Percentiles rank a stretch among this genome's conserved stretches.
Evolutionary conservation across 37 sponge, comb jelly and placozoan genomes (phyloP).

Genomic region (Trichoplax adhaerens): DNA sequence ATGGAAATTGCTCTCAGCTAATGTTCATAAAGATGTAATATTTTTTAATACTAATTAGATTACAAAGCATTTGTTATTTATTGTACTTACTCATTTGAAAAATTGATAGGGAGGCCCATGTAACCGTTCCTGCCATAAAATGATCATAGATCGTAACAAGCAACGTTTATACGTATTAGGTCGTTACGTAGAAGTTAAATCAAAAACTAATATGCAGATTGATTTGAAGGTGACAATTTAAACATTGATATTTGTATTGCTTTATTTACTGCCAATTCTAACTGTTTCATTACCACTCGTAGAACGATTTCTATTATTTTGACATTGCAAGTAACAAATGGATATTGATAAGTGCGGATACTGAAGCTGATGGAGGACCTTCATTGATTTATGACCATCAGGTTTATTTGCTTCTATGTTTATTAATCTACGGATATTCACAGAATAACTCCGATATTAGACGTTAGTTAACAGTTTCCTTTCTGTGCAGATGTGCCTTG

Average conservation of each 20-base stretch:
- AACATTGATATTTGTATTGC: too few species aligned
- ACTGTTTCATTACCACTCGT: background rate
- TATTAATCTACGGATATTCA: background rate
- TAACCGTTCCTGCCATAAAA: slow-evolving; percentile 56
- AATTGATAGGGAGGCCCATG: slow-evolving; percentile 34
- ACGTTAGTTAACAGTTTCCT: background rate
- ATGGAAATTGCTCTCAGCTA: slow-evolving; percentile 45
- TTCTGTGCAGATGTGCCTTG: slow-evolving; percentile 40
- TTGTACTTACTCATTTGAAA: too few species aligned
- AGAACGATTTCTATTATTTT: slow-evolving; percentile 37
- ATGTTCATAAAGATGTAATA: slow-evolving; percentile 19
- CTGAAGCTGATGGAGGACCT: slow-evolving; percentile 44
- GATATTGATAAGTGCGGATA: slow-evolving; percentile 25
- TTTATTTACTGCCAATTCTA: too few species aligned
- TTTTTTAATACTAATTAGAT: background rate
- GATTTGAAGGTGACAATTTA: background rate
- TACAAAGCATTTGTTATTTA: too few species aligned
- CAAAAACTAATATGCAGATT: slow-evolving; percentile 6
- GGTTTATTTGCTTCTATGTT: background rate
- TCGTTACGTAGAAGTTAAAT: slow-evolving; percentile 21
- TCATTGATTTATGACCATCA: slow-evolving; percentile 54
- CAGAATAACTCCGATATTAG: background rate
- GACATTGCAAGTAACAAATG: slow-evolving; percentile 10
- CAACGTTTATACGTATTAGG: slow-evolving; percentile 48
- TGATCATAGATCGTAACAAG: slow-evolving; percentile 37